phyloP scores from a whole-genome alignment of 2,888 invertebrate species.

The Hoplodrina blanda region DNA sequence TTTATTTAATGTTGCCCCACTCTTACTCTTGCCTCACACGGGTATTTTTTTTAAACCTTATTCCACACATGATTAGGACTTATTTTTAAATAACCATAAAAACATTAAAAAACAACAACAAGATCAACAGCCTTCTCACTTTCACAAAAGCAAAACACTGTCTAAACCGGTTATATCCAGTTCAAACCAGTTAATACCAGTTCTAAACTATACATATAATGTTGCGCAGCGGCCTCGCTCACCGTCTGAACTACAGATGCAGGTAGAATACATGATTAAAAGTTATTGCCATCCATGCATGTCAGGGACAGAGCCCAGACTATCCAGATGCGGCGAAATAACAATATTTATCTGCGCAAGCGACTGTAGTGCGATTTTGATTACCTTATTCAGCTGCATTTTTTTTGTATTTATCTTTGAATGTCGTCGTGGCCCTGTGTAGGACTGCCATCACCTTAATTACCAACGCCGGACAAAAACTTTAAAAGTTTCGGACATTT shows the following conservation, averaged over 20 bases:
- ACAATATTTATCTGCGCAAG: slow-evolving; percentile 19
- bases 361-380: background rate
- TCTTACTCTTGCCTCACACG: too few relatives aligned
- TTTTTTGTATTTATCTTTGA: background rate
- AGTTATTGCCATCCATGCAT: slow-evolving; percentile 30
- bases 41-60: too few relatives aligned
- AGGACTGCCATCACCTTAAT: too few relatives aligned
- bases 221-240: slow-evolving; percentile 23
- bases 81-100: too few relatives aligned
- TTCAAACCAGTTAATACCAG: slow-evolving; percentile 27
- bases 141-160: background rate
- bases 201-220: slow-evolving; percentile 21
- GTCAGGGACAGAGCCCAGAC: slow-evolving; percentile 31
- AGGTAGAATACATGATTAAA: slow-evolving; percentile 52
- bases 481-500: too few relatives aligned
- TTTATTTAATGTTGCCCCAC: too few relatives aligned
- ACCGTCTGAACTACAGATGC: slow-evolving; percentile 30
- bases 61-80: too few relatives aligned
- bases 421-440: too few relatives aligned
- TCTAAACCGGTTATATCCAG: slow-evolving; percentile 16
- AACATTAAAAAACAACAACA: background rate
- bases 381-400: background rate
- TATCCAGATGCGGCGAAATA: slow-evolving; percentile 31
- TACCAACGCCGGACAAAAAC: too few relatives aligned
- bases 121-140: background rate